Percentiles rank a stretch among this genome's conserved stretches.
Evolutionary conservation across 2,888 invertebrate genomes (phyloP).

Genomic region (Hedya salicella): DNA sequence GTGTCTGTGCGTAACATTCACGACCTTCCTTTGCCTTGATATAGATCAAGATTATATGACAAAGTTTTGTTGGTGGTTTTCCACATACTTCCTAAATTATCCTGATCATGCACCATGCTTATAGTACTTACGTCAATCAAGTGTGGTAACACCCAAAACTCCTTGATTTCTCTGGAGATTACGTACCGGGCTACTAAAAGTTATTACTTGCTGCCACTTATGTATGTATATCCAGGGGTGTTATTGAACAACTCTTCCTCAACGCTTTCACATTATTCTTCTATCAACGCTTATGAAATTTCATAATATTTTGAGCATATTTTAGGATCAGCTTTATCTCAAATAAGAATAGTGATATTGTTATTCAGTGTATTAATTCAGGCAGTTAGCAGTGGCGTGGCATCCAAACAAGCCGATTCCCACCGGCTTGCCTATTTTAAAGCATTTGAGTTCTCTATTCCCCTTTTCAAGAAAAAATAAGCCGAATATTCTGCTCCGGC

Average conservation of each 20-base stretch:
- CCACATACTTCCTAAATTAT: not conserved
- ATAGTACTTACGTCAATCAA: not conserved
- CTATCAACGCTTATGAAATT: not conserved
- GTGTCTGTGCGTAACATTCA: no score
- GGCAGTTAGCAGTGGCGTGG: no score
- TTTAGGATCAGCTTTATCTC: no score
- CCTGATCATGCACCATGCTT: not conserved
- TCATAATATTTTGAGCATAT: not conserved
- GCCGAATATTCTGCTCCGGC: no score
- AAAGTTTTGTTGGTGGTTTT: not conserved
- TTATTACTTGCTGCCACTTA: not conserved
- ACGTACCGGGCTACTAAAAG: not conserved
- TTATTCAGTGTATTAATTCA: no score
- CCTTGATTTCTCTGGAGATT: slow-evolving; percentile 19
- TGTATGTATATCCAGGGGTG: not conserved
- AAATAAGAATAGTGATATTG: no score
- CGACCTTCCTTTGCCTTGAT: no score
- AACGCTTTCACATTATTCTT: not conserved
- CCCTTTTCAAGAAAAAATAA: no score
- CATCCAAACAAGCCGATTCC: no score
- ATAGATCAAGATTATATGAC: no score
- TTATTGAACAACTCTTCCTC: not conserved
- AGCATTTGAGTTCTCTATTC: no score
- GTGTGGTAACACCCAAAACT: not conserved
- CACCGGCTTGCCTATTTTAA: no score